These are phyloP conservation scores for Mallotus villosus DNA, from an alignment of 2,797 vertebrate species.

Conservation along the genomic window DNA sequence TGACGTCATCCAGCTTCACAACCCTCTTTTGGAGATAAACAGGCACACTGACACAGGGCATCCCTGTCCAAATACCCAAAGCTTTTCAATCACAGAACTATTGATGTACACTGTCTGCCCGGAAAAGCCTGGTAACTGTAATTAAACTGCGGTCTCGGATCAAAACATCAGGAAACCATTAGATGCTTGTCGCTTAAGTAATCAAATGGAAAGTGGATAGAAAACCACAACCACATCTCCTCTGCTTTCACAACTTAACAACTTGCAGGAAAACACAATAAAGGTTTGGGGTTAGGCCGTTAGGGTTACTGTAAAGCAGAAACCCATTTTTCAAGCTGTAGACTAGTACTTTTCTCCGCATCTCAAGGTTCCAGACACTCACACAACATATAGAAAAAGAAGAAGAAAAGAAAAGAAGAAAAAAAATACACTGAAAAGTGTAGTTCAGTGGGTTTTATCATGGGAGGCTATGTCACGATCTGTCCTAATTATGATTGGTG, in stretches of 20 bases:
- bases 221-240: neutral
- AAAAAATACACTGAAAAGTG: no score
- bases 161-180: conserved; percentile 41
- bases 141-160: conserved; percentile 52
- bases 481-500: no score
- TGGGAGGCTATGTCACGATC: no score
- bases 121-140: conserved; percentile 33
- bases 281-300: neutral
- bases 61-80: conserved; percentile 31
- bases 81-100: conserved; percentile 49
- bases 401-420: no score
- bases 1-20: conserved; percentile 29
- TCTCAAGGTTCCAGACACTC: no score
- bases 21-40: conserved; percentile 37
- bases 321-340: no score
- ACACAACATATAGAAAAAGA: no score
- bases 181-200: conserved; percentile 34
- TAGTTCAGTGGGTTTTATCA: no score
- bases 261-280: conserved; percentile 1
- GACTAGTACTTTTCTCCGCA: no score
- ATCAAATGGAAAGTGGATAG: conserved; percentile 27
- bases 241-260: neutral
- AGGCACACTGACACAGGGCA: conserved; percentile 32
- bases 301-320: neutral
- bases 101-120: conserved; percentile 46